Conservation (phyloP, 2,797 vertebrate species). For the Xerus rutilus region DNA sequence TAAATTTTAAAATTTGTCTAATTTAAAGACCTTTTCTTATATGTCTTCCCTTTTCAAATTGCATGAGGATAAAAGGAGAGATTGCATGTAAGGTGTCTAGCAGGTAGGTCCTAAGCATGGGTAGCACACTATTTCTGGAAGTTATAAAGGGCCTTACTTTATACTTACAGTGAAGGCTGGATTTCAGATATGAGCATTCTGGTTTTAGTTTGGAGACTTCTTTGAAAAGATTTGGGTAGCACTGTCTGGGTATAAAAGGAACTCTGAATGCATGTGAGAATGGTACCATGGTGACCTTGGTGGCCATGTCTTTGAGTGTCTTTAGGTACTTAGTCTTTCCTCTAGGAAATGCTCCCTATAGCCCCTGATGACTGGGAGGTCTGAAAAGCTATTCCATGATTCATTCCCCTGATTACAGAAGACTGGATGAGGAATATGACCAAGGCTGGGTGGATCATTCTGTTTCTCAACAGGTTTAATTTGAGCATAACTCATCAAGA, state of each 20-base stretch:
- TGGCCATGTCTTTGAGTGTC: background rate
- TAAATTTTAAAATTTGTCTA: background rate
- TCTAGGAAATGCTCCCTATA: background rate
- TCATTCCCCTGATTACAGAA: background rate
- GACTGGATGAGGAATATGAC: background rate
- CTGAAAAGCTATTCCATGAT: background rate
- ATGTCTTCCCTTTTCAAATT: background rate
- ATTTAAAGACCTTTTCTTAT: background rate
- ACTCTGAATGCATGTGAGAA: background rate
- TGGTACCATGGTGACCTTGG: background rate
- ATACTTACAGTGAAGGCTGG: background rate
- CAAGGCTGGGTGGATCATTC: background rate
- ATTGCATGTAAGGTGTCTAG: background rate
- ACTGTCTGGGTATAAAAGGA: background rate
- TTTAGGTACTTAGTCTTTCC: background rate
- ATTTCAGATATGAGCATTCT: background rate
- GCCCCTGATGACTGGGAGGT: background rate
- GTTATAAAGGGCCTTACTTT: background rate
- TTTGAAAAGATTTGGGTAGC: constrained; percentile 6
- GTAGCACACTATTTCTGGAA: background rate
- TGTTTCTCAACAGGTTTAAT: background rate
- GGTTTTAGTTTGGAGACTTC: background rate
- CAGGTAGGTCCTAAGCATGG: background rate
- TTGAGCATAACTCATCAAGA: background rate
- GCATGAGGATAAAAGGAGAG: background rate